Evolutionary conservation across 2,888 invertebrate genomes (phyloP), one percentile per base, ranked within the genome.

Genomic region (Oxystoma pomonae): DNA sequence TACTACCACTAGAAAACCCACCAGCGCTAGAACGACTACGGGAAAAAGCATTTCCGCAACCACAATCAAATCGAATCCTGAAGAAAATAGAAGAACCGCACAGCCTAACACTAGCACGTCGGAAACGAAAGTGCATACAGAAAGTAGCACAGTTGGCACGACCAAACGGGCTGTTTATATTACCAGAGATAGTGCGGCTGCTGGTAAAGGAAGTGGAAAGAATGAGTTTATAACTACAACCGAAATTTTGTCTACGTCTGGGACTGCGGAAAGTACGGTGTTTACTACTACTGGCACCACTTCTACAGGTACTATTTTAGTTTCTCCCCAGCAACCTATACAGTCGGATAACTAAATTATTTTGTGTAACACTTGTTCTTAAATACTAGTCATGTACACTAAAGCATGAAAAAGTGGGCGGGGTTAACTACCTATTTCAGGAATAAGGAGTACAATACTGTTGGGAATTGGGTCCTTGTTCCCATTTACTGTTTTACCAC

Each of bases 291-390:
- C 53, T 16, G 19, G 53, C 3, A 53, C 53, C 7, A 53, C 19
- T 3, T 17, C 53, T 53, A 53, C 53, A n/a, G 53, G 53, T 53
- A 53, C n/a, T n/a, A n/a, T n/a, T n/a, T n/a, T n/a, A n/a, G n/a
- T n/a, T n/a, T n/a, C n/a, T n/a, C n/a, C n/a, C n/a, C n/a, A n/a
- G n/a, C n/a, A n/a, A n/a, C n/a, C n/a, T n/a, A n/a, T n/a, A n/a
- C n/a, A n/a, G n/a, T n/a, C n/a, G n/a, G n/a, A n/a, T n/a, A n/a
- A n/a, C n/a, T n/a, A n/a, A n/a, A n/a, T n/a, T n/a, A n/a, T n/a
- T n/a, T n/a, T n/a, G n/a, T n/a, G n/a, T n/a, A n/a, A n/a, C n/a
- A n/a, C n/a, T n/a, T n/a, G n/a, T n/a, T n/a, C n/a, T n/a, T n/a
- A n/a, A n/a, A n/a, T n/a, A n/a, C n/a, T n/a, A n/a, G n/a, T n/a